Evolutionary conservation across 2,797 vertebrate species (phyloP).

Genomic region (Australoheros facetus): DNA sequence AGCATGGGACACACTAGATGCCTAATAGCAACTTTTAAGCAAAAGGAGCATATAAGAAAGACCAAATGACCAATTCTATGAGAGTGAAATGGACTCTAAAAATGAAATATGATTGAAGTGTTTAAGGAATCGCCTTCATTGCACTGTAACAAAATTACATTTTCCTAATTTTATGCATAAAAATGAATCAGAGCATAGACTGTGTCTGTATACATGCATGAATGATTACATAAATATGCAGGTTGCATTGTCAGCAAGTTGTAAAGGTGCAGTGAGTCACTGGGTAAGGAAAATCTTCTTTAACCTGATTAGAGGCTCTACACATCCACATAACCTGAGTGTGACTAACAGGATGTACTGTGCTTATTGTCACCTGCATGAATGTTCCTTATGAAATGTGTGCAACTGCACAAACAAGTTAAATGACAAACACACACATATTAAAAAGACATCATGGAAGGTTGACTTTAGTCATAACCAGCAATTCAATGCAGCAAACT

Average conservation of each 20-base stretch:
- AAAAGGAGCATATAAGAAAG: background rate
- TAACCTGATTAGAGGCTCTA: slow-evolving; percentile 60
- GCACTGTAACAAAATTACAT: background rate
- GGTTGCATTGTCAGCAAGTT: slow-evolving; percentile 30
- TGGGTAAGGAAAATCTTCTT: slow-evolving; percentile 35
- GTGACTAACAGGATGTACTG: slow-evolving; percentile 44
- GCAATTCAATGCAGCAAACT: background rate
- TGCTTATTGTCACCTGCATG: slow-evolving; percentile 6
- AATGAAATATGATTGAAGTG: background rate
- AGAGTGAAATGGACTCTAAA: background rate
- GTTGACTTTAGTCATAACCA: no score
- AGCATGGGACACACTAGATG: slow-evolving; percentile 24
- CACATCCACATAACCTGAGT: slow-evolving; percentile 31
- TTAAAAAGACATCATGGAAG: no score
- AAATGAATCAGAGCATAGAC: background rate
- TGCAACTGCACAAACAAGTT: background rate
- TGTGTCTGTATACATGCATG: background rate
- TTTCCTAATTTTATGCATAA: background rate
- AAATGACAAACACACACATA: background rate
- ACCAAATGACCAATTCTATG: background rate
- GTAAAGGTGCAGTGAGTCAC: slow-evolving; percentile 46
- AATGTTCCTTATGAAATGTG: background rate
- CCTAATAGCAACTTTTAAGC: slow-evolving; percentile 9
- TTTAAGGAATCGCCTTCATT: background rate
- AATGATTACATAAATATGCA: background rate